These are phyloP conservation scores for Motacilla tschutschensis DNA, from an alignment of 2,113 vertebrate genomes.

Conservation along the genomic window DNA sequence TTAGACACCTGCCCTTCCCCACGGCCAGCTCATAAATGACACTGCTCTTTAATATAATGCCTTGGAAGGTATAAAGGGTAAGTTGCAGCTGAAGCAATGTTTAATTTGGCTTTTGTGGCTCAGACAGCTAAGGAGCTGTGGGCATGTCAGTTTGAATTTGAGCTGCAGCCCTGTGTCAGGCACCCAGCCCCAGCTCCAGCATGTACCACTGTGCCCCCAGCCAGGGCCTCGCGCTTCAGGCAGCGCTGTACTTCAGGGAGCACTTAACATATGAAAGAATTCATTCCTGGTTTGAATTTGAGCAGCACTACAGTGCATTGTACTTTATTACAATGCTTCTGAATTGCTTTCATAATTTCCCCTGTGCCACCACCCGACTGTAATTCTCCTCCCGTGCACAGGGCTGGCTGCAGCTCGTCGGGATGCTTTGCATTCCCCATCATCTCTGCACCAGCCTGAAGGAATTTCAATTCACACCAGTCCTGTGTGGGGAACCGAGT, in stretches of 20 bases:
- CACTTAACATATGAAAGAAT: slow-evolving; percentile 51
- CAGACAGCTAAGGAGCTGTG: background rate
- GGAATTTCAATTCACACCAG: background rate
- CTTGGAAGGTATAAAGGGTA: slow-evolving; percentile 45
- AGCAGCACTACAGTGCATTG: slow-evolving; percentile 28
- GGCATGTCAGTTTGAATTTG: slow-evolving; percentile 3
- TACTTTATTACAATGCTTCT: slow-evolving; percentile 58
- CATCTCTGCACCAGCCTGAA: background rate
- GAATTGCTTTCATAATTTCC: slow-evolving; percentile 57
- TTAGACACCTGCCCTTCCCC: slow-evolving; percentile 48
- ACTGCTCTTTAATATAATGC: slow-evolving; percentile 37
- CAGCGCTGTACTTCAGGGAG: slow-evolving; percentile 33
- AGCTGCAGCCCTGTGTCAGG: background rate
- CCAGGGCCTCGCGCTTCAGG: slow-evolving; percentile 5
- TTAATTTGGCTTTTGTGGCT: slow-evolving; percentile 52
- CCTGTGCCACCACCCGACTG: slow-evolving; percentile 32
- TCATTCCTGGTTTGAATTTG: slow-evolving; percentile 55
- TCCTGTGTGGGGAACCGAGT: background rate
- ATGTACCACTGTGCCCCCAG: background rate
- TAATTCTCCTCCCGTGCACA: background rate
- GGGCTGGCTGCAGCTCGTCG: background rate
- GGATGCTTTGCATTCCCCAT: background rate
- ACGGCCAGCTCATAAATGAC: slow-evolving; percentile 22
- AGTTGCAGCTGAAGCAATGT: slow-evolving; percentile 55
- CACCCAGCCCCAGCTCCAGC: background rate